These are phyloP conservation scores for Tarsius wallacei DNA, from an alignment of 2,797 vertebrate species.

Conservation along the genomic window DNA sequence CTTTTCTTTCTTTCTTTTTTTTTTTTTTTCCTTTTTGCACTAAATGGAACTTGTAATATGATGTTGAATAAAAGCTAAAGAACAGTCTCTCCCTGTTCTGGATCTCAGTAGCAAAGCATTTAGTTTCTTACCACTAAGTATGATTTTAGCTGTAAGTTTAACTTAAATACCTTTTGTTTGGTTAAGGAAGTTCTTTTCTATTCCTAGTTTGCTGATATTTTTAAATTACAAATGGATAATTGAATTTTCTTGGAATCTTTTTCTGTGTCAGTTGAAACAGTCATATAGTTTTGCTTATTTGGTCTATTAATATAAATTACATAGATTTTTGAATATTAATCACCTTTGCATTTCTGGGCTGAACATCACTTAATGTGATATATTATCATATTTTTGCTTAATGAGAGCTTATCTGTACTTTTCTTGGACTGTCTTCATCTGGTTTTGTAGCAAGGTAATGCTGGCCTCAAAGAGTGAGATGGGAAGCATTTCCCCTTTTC, in stretches of 20 bases:
- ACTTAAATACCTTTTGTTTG: neutral
- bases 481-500: neutral
- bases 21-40: neutral
- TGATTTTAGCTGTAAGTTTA: neutral
- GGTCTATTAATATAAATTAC: neutral
- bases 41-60: constrained; percentile 18
- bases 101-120: neutral
- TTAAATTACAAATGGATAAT: neutral
- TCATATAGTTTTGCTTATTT: neutral
- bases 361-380: neutral
- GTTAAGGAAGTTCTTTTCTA: neutral
- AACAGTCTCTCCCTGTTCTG: neutral
- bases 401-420: neutral
- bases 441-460: neutral
- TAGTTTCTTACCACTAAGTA: neutral
- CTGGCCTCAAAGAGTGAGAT: neutral
- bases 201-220: neutral
- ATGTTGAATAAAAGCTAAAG: neutral
- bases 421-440: neutral
- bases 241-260: constrained; percentile 34
- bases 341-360: neutral
- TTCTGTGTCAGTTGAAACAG: neutral
- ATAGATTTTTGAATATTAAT: neutral
- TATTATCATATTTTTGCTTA: constrained; percentile 30
- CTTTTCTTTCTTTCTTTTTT: neutral